These are phyloP conservation scores for Isoperla grammatica DNA, from an alignment of 2,888 invertebrate genomes.

Conservation along the genomic window DNA sequence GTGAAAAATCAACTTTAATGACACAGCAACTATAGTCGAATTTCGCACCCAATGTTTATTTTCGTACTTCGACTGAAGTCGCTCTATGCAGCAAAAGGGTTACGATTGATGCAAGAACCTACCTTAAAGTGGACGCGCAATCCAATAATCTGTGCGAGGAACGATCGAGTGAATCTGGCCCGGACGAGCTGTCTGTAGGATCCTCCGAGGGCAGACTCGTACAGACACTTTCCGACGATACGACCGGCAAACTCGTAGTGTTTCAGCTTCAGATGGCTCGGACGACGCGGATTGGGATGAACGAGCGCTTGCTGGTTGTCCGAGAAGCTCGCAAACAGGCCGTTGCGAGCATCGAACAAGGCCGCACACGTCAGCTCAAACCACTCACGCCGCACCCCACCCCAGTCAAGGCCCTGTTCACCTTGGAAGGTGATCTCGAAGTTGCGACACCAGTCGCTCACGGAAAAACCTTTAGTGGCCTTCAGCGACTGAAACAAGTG, in stretches of 20 bases:
- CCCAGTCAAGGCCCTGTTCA: constrained; percentile 95
- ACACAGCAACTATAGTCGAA: no score
- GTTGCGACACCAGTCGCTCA: constrained; percentile 92
- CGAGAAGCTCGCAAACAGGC: constrained; percentile 79
- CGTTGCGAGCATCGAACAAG: constrained; percentile 77
- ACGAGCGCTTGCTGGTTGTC: constrained; percentile 83
- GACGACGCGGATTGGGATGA: constrained; percentile 80
- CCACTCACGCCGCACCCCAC: constrained; percentile 91
- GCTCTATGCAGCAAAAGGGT: no score
- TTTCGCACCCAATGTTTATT: no score
- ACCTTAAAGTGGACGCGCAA: constrained; percentile 90
- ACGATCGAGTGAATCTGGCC: constrained; percentile 84
- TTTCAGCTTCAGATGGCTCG: constrained; percentile 71
- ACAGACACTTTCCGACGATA: constrained; percentile 90
- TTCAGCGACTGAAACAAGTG: constrained; percentile 67
- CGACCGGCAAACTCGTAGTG: constrained; percentile 92
- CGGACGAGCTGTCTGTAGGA: constrained; percentile 81
- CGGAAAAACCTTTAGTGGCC: constrained; percentile 75
- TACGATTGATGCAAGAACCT: no score
- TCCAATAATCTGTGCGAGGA: constrained; percentile 91
- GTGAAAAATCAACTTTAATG: no score
- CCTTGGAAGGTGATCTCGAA: constrained; percentile 90
- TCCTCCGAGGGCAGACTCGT: constrained; percentile 87
- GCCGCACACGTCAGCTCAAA: constrained; percentile 84
- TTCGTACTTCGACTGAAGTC: no score